Evolutionary conservation across 2,113 vertebrate species (phyloP).

Genomic region (Larimichthys crocea): DNA sequence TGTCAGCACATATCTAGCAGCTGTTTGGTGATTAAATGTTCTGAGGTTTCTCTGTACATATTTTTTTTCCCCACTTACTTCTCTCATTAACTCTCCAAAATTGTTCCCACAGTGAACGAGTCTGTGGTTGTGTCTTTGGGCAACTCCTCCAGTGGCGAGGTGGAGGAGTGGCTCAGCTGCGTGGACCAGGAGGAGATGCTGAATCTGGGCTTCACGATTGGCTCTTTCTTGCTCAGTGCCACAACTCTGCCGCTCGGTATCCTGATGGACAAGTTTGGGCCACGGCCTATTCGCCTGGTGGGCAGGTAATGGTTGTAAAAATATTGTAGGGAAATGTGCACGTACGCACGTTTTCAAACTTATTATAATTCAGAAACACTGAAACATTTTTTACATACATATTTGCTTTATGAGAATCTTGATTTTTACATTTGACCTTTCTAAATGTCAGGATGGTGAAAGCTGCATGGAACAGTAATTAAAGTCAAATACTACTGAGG

Average conservation of each 20-base stretch:
- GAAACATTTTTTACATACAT: background rate
- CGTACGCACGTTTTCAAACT: background rate
- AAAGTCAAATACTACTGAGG: background rate
- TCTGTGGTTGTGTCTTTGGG: slow-evolving; percentile 10
- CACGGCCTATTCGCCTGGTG: slow-evolving; percentile 87
- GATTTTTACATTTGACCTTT: background rate
- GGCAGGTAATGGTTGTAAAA: slow-evolving; percentile 85
- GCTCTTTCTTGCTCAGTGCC: slow-evolving; percentile 92
- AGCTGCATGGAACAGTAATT: background rate
- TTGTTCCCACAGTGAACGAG: slow-evolving; percentile 67
- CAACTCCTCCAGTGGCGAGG: slow-evolving; percentile 23
- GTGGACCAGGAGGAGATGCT: slow-evolving; percentile 91
- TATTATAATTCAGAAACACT: background rate
- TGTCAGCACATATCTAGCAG: background rate
- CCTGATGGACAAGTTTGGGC: slow-evolving; percentile 92
- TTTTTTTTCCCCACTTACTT: background rate
- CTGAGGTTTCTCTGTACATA: background rate
- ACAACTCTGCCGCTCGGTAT: slow-evolving; percentile 91
- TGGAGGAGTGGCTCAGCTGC: slow-evolving; percentile 78
- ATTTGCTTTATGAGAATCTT: background rate
- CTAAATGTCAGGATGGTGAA: background rate
- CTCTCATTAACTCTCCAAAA: background rate
- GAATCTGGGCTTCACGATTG: slow-evolving; percentile 92
- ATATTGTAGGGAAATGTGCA: background rate
- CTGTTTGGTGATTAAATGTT: background rate